phyloP scores from a whole-genome alignment of 2,113 vertebrate species.

The Anolis sagrei region DNA sequence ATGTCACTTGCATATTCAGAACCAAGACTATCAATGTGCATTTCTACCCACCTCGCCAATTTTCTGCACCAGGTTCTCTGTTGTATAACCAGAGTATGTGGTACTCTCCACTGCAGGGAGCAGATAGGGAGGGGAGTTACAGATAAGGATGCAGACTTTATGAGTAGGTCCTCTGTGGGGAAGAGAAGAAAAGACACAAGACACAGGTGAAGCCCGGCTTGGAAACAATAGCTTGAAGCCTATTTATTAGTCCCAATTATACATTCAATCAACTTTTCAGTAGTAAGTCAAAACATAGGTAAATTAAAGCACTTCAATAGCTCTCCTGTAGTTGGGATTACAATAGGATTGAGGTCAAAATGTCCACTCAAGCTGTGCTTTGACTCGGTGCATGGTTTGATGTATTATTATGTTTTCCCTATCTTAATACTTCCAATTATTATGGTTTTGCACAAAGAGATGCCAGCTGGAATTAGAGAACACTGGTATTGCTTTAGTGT shows the following conservation, averaged over 20 bases:
- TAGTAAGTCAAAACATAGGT: no score
- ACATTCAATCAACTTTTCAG: not conserved
- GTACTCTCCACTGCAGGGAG: constrained; percentile 92
- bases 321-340: no score
- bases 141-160: constrained; percentile 91
- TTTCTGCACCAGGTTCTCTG: constrained; percentile 89
- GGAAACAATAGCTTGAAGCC: not conserved
- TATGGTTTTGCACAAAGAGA: not conserved
- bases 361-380: not conserved
- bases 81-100: constrained; percentile 90
- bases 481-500: not conserved
- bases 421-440: not conserved
- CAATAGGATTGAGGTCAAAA: no score
- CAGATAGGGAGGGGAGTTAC: constrained; percentile 91
- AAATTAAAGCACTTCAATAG: no score
- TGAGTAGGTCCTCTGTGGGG: constrained; percentile 87
- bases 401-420: not conserved
- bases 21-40: not conserved
- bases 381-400: not conserved
- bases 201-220: not conserved
- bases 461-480: not conserved
- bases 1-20: not conserved
- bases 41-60: constrained; percentile 86
- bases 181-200: not conserved
- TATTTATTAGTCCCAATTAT: not conserved